Conservation (phyloP, 2,888 invertebrate species). For the Chrysomela aeneicollis region DNA sequence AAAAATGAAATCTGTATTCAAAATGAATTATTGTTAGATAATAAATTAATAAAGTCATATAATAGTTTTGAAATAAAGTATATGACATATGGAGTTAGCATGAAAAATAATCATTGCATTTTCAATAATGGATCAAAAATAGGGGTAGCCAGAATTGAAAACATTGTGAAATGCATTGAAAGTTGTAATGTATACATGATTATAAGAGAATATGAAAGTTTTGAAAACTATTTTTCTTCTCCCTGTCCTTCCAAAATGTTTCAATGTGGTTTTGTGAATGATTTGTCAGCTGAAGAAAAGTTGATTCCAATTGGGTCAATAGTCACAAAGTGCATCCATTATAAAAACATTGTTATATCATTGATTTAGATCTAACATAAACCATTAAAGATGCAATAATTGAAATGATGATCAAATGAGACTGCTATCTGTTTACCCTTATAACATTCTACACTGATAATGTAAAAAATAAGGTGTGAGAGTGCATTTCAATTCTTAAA, state of each 20-base stretch:
- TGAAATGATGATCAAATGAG: not conserved
- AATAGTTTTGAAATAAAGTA: not conserved
- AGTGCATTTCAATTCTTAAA: too few relatives aligned
- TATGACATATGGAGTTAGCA: not conserved
- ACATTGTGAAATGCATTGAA: too few relatives aligned
- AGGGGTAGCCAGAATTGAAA: too few relatives aligned
- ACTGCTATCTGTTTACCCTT: too few relatives aligned
- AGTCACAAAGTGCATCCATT: not conserved
- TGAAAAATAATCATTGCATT: constrained; percentile 2
- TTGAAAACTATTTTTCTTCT: too few relatives aligned
- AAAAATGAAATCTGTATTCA: too few relatives aligned
- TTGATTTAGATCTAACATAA: not conserved
- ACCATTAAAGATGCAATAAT: not conserved
- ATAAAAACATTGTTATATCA: not conserved
- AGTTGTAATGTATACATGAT: too few relatives aligned
- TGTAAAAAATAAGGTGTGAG: too few relatives aligned
- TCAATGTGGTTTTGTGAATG: not conserved
- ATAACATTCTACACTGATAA: too few relatives aligned
- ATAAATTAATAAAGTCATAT: not conserved
- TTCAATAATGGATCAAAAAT: not conserved
- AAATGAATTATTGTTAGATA: not conserved
- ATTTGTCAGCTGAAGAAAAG: not conserved
- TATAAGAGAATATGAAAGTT: too few relatives aligned
- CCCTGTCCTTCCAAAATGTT: too few relatives aligned
- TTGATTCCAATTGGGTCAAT: not conserved